Percentiles rank a stretch among this genome's conserved stretches.
Evolutionary conservation across 2,113 vertebrate genomes (phyloP).

Genomic region (Pteropus alecto): DNA sequence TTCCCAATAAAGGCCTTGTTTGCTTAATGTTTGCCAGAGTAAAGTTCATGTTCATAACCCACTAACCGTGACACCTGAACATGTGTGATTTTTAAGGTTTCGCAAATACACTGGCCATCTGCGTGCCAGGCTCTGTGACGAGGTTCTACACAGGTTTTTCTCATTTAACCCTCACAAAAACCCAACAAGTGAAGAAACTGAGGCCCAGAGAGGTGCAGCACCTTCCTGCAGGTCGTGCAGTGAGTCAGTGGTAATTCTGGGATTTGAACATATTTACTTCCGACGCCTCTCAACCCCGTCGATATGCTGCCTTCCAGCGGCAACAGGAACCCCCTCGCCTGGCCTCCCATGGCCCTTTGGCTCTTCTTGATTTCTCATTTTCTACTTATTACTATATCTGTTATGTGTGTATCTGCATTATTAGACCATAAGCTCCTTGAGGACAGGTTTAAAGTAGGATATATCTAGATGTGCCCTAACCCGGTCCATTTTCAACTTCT

Average conservation of each 20-base stretch:
- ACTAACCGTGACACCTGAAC: not conserved
- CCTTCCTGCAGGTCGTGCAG: too few relatives aligned
- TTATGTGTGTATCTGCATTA: not conserved
- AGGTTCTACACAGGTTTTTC: not conserved
- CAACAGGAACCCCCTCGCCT: not conserved
- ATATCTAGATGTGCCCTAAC: not conserved
- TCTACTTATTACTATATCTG: not conserved
- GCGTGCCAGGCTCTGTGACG: not conserved
- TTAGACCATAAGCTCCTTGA: not conserved
- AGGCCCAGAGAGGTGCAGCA: not conserved
- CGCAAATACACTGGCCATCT: fast-evolving
- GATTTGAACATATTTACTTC: not conserved
- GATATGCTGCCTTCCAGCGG: not conserved
- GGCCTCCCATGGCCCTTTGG: not conserved
- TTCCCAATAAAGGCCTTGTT: not conserved
- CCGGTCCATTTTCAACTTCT: not conserved
- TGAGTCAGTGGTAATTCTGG: not conserved
- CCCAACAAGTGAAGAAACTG: not conserved
- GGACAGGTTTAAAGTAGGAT: not conserved
- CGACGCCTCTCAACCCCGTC: not conserved
- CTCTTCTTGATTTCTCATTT: not conserved
- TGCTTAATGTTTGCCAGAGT: not conserved
- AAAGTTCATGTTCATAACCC: not conserved
- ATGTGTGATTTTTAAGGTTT: not conserved
- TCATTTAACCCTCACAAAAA: not conserved